Percentiles rank a stretch among this genome's conserved stretches.
Evolutionary conservation across 2,113 vertebrate species (phyloP).

Genomic region (Mohoua ochrocephala): DNA sequence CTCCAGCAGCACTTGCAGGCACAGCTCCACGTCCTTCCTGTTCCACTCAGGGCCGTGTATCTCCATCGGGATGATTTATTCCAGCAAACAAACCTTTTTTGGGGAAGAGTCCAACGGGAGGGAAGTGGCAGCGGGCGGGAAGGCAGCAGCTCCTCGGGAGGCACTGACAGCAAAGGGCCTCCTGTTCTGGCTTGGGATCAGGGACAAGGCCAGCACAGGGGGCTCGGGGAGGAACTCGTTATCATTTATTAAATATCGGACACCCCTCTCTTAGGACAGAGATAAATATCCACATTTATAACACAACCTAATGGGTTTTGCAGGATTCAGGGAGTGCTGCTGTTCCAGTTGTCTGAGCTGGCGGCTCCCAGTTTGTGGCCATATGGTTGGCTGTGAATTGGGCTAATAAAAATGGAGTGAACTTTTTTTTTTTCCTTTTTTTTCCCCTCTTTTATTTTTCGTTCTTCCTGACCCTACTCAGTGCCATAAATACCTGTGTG

Average conservation of each 20-base stretch:
- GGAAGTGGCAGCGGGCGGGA: neutral
- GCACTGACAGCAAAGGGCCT: neutral
- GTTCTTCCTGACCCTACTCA: conserved; percentile 44
- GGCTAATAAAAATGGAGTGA: conserved; percentile 50
- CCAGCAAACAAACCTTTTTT: neutral
- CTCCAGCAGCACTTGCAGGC: neutral
- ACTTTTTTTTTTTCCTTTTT: neutral
- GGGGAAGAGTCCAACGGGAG: neutral
- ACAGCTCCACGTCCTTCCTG: neutral
- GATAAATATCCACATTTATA: neutral
- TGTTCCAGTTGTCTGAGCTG: conserved; percentile 46
- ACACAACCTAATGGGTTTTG: conserved; percentile 32
- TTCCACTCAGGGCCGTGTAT: neutral
- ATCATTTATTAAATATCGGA: conserved; percentile 24
- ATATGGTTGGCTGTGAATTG: conserved; percentile 61
- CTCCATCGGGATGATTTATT: neutral
- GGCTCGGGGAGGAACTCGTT: neutral
- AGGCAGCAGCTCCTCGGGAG: neutral
- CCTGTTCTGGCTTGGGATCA: neutral
- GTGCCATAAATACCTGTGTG: conserved; percentile 69
- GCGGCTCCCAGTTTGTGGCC: conserved; percentile 20
- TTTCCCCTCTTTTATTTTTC: neutral
- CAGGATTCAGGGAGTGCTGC: neutral
- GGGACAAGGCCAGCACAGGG: neutral
- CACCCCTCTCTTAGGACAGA: neutral